Evolutionary conservation across 2,797 vertebrate species (phyloP).

Genomic region (Notamacropus eugenii): DNA sequence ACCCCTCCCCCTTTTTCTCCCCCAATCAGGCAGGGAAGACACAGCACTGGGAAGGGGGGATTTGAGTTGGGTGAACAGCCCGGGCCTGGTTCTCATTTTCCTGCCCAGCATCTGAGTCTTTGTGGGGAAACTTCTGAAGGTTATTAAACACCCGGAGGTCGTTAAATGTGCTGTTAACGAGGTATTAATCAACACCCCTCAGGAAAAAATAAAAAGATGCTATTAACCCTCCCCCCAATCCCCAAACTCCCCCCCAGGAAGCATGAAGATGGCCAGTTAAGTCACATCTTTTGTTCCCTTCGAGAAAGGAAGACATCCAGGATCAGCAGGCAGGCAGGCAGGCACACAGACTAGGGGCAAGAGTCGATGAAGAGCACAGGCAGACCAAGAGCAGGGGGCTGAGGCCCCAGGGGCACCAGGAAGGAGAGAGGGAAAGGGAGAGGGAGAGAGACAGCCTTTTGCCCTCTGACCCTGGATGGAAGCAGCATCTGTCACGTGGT

Average conservation of each 20-base stretch:
- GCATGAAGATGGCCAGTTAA: constrained; percentile 54
- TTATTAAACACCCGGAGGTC: constrained; percentile 82
- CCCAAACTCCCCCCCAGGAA: constrained; percentile 45
- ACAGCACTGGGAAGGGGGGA: constrained; percentile 47
- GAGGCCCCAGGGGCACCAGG: neutral
- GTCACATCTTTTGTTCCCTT: constrained; percentile 74
- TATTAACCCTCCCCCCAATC: constrained; percentile 48
- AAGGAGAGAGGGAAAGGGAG: neutral
- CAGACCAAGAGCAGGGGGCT: constrained; percentile 38
- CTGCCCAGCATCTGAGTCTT: constrained; percentile 74
- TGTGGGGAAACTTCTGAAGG: constrained; percentile 81
- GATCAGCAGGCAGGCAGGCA: neutral
- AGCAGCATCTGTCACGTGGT: constrained; percentile 41
- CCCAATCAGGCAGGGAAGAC: constrained; percentile 52
- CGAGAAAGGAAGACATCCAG: constrained; percentile 62
- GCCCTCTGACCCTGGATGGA: constrained; percentile 64
- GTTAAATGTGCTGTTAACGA: constrained; percentile 81
- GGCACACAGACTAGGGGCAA: neutral
- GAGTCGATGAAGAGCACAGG: constrained; percentile 44
- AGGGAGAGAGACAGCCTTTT: constrained; percentile 17
- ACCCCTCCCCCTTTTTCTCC: neutral
- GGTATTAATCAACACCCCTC: constrained; percentile 82
- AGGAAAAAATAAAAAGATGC: constrained; percentile 78
- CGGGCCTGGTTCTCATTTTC: constrained; percentile 80
- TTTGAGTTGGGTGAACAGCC: constrained; percentile 59